Evolutionary conservation across 2,797 vertebrate species (phyloP).

Genomic region (Netta rufina): DNA sequence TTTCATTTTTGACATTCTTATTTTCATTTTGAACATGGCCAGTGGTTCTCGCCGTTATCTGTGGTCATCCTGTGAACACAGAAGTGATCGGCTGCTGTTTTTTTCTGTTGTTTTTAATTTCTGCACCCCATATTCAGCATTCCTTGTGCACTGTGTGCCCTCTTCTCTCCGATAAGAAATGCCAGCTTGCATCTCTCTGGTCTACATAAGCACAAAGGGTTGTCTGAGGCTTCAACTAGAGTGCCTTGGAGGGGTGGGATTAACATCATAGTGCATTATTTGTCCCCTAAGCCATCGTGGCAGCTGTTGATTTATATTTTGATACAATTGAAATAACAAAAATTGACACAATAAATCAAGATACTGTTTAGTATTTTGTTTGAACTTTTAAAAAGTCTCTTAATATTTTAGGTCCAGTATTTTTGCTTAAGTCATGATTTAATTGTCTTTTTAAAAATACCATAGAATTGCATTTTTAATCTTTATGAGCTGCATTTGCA

Average conservation of each 20-base stretch:
- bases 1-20: background rate
- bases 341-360: background rate
- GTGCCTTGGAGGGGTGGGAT: background rate
- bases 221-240: background rate
- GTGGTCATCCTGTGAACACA: background rate
- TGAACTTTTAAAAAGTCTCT: background rate
- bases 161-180: background rate
- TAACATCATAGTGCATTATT: background rate
- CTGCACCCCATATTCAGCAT: background rate
- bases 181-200: background rate
- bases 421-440: background rate
- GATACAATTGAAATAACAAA: constrained; percentile 7
- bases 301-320: background rate
- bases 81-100: background rate
- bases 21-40: background rate
- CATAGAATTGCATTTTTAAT: background rate
- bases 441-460: background rate
- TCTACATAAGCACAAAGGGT: background rate
- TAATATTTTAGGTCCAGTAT: background rate
- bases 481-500: background rate
- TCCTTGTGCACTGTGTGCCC: background rate
- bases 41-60: background rate
- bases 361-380: background rate
- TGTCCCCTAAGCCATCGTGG: background rate
- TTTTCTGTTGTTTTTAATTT: constrained; percentile 17